Evolutionary conservation across 2,113 vertebrate species (phyloP).

Genomic region (Menura novaehollandiae): DNA sequence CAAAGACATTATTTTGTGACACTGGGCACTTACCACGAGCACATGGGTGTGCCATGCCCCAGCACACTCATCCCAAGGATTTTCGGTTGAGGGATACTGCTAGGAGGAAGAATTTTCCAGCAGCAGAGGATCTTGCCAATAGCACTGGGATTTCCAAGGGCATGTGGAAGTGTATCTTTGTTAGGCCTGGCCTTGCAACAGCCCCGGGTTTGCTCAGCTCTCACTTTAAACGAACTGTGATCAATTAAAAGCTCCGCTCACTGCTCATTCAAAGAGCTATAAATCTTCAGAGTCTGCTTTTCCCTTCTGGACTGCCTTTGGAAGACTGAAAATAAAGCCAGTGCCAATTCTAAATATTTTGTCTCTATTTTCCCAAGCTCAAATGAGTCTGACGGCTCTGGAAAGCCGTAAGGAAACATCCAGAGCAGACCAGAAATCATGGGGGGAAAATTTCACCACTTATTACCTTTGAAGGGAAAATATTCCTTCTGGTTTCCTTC

Average conservation of each 20-base stretch:
- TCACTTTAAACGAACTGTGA: background rate
- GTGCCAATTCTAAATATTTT: constrained; percentile 31
- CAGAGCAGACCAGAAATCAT: background rate
- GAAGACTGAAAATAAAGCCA: background rate
- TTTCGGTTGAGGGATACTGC: rapidly evolving
- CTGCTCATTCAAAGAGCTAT: background rate
- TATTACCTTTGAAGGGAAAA: background rate
- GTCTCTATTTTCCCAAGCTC: background rate
- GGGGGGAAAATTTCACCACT: background rate
- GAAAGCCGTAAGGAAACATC: background rate
- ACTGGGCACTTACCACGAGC: rapidly evolving
- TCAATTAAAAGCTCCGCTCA: background rate
- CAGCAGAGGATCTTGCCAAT: background rate
- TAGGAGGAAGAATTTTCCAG: background rate
- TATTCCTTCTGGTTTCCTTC: background rate
- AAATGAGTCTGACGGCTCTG: background rate
- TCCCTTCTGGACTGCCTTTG: background rate
- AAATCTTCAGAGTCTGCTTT: background rate
- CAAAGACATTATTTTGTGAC: rapidly evolving
- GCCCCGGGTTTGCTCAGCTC: background rate
- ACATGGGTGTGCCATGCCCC: rapidly evolving
- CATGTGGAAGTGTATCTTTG: rapidly evolving
- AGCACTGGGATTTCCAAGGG: background rate
- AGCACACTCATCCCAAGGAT: background rate
- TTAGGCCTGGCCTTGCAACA: background rate